Evolutionary conservation across 2,888 invertebrate genomes (phyloP).

Genomic region (Lepidonotus clava): DNA sequence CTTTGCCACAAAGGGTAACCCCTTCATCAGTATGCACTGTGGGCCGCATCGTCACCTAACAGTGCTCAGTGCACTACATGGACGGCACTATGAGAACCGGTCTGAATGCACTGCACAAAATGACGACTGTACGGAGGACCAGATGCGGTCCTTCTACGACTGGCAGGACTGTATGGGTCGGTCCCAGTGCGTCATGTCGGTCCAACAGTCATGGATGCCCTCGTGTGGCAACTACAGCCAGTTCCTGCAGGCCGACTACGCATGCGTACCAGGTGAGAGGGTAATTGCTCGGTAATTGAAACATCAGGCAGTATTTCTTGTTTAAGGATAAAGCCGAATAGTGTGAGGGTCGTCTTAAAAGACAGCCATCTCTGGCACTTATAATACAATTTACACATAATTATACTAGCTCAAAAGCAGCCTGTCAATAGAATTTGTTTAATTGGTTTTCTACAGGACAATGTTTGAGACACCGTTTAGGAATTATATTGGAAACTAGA

Average conservation of each 20-base stretch:
- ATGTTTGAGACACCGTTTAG: too few relatives aligned
- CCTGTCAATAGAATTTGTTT: too few relatives aligned
- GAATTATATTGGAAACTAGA: too few relatives aligned
- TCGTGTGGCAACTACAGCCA: slow-evolving; percentile 53
- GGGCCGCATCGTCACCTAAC: neutral
- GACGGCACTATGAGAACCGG: slow-evolving; percentile 15
- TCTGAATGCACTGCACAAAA: neutral
- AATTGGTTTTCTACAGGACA: too few relatives aligned
- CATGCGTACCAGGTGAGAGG: slow-evolving; percentile 16
- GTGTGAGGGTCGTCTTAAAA: too few relatives aligned
- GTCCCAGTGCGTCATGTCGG: slow-evolving; percentile 9
- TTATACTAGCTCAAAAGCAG: too few relatives aligned
- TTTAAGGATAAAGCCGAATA: too few relatives aligned
- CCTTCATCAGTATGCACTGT: slow-evolving; percentile 33
- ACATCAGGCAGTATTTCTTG: too few relatives aligned
- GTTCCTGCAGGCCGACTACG: slow-evolving; percentile 48
- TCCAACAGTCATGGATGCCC: slow-evolving; percentile 51
- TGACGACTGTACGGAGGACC: slow-evolving; percentile 42
- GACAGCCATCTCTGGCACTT: too few relatives aligned
- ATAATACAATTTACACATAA: too few relatives aligned
- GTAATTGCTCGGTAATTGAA: too few relatives aligned
- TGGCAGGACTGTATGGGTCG: slow-evolving; percentile 49
- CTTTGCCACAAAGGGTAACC: slow-evolving; percentile 35
- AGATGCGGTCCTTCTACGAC: slow-evolving; percentile 45
- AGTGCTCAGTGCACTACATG: slow-evolving; percentile 8